These are phyloP conservation scores for Pseudoatta argentina DNA, from an alignment of 1,140 invertebrate genomes.

Conservation along the genomic window DNA sequence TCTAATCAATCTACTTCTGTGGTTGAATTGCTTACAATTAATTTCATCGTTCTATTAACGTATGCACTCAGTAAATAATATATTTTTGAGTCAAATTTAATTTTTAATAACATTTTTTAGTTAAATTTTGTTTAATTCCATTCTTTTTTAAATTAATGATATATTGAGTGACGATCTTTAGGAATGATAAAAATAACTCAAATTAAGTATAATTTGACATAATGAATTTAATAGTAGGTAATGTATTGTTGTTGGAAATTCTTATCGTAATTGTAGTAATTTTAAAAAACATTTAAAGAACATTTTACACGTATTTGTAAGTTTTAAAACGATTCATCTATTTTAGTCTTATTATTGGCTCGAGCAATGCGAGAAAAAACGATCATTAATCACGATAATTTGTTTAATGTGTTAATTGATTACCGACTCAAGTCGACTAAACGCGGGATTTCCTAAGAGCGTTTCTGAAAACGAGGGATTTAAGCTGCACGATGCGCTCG, in stretches of 20 bases:
- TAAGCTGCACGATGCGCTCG: background rate
- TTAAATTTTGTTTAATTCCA: too few species aligned
- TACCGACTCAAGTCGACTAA: slow-evolving; percentile 43
- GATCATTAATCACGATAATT: slow-evolving; percentile 53
- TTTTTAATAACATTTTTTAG: too few species aligned
- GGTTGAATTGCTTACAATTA: too few species aligned
- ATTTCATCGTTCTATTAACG: too few species aligned
- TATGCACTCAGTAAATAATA: too few species aligned
- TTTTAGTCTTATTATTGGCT: background rate
- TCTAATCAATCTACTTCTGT: too few species aligned
- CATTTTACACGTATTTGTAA: background rate
- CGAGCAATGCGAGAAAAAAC: background rate
- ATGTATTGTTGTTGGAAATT: background rate
- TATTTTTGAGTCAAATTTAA: too few species aligned
- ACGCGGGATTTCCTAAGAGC: background rate
- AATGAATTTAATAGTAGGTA: too few species aligned
- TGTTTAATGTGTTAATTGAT: slow-evolving; percentile 61
- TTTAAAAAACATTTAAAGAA: background rate
- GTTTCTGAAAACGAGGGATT: slow-evolving; percentile 40
- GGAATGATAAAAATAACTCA: too few species aligned
- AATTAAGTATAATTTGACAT: too few species aligned
- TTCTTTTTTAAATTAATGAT: too few species aligned
- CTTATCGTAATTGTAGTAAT: background rate
- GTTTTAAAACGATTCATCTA: background rate
- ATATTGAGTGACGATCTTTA: too few species aligned